phyloP scores from a whole-genome alignment of 2,113 vertebrate genomes.

The Amphiprion ocellaris region DNA sequence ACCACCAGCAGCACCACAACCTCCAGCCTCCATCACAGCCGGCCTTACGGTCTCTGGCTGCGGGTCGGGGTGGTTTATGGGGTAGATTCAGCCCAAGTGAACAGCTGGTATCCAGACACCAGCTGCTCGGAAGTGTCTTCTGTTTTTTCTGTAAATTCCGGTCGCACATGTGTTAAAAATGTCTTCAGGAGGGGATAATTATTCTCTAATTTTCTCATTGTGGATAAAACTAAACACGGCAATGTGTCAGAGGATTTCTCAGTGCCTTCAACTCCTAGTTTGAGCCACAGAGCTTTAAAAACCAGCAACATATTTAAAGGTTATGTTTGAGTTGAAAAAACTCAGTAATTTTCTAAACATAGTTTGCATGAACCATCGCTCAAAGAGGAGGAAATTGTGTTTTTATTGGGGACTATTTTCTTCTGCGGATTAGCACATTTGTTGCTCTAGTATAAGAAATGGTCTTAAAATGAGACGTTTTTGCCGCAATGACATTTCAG shows the following conservation, averaged over 20 bases:
- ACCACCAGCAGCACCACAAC: slow-evolving; percentile 38
- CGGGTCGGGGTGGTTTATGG: slow-evolving; percentile 12
- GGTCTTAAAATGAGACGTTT: background rate
- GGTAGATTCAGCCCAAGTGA: background rate
- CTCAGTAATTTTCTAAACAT: too few relatives aligned
- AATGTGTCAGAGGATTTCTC: too few relatives aligned
- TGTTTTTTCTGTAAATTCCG: background rate
- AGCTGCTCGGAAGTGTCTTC: background rate
- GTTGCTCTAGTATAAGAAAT: background rate
- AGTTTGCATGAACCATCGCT: background rate
- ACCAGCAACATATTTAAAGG: too few relatives aligned
- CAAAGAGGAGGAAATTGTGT: background rate
- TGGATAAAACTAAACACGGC: too few relatives aligned
- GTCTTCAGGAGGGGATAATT: background rate
- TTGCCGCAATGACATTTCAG: background rate
- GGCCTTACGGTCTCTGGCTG: background rate
- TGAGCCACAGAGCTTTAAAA: too few relatives aligned
- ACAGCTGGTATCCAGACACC: slow-evolving; percentile 3
- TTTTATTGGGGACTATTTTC: background rate
- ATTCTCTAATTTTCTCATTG: too few relatives aligned
- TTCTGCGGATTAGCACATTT: background rate
- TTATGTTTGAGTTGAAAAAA: too few relatives aligned
- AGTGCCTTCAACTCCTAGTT: too few relatives aligned
- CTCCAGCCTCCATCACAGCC: background rate
- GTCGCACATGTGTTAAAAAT: background rate